Conservation (phyloP, 2,113 vertebrate genomes). For the Phasianus colchicus region DNA sequence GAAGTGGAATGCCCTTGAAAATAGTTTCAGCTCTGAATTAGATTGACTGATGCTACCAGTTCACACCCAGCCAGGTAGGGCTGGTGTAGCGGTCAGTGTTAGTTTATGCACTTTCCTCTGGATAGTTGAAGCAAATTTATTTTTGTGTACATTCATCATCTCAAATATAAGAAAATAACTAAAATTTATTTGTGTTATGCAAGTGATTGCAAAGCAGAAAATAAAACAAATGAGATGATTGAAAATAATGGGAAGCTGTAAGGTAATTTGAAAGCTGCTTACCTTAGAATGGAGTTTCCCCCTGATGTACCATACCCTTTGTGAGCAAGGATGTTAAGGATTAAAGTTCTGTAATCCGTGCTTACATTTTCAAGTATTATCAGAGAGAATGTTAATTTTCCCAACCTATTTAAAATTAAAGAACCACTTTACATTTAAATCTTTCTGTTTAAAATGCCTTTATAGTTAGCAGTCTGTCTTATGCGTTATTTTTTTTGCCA, state of each 20-base stretch:
- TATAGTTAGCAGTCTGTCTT: neutral
- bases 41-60: neutral
- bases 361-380: neutral
- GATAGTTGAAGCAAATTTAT: neutral
- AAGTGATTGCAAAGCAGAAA: neutral
- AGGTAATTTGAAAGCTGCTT: neutral
- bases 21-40: neutral
- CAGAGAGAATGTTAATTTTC: neutral
- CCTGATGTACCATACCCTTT: neutral
- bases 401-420: neutral
- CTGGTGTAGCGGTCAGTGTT: neutral
- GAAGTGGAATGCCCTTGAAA: slow-evolving; percentile 40
- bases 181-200: neutral
- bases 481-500: neutral
- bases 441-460: neutral
- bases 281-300: neutral
- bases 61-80: neutral
- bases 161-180: neutral
- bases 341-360: neutral
- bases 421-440: neutral
- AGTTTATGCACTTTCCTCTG: neutral
- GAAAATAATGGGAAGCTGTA: neutral
- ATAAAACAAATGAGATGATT: neutral
- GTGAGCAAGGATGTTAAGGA: neutral
- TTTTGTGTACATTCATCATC: neutral